Base-by-base conservation (phyloP, 2,797 vertebrate species). In the Botia almorhae region DNA sequence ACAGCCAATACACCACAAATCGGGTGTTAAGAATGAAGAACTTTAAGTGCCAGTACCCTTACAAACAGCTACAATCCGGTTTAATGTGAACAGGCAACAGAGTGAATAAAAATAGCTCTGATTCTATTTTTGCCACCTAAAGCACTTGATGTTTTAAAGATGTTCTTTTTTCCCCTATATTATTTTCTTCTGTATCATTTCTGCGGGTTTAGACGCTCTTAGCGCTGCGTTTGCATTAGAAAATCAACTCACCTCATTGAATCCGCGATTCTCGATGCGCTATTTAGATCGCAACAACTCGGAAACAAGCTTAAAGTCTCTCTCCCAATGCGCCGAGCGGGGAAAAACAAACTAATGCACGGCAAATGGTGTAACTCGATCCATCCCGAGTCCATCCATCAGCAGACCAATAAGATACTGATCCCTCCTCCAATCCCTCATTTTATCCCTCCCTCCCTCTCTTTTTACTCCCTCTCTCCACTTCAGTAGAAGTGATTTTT, bases 351-450 rank as follows among this genome's bases (percentile, higher is more conserved):
- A 95, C 93, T 92, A 93, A 91, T 85, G 90, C 91, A 87, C 90
- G 88, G 94, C 94, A 90, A 94, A 94, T 89, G 95, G 92, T 95
- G 96, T 95, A 96, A 97, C 93, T 91, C 93, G 94, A 96, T 91
- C 95, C 95, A 91, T 93, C 92, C 92, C 90, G 89, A 94, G 92
- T 93, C 95, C 90, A 91, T 94, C 94, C 94, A 83, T 91, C 91
- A 87, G 89, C 90, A 84, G 91, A 88, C 87, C 87, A 79, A 81
- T 84, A 60, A 90, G 83, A 85, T 89, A 86, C 83, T 80, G 90
- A 90, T 89, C 88, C 88, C 80, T 16, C 87, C 89, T 82, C 70
- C 85, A 78, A 91, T 92, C 92, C 93, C 94, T 90, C 92, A 93
- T 92, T 87, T 82, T 76, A 65, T 70, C 85, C 70, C 83, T 74